A percentile compares a stretch with the other conserved stretches of the same genome.
Conservation (phyloP, 2,888 invertebrate genomes). For the Eristalis arbustorum region DNA sequence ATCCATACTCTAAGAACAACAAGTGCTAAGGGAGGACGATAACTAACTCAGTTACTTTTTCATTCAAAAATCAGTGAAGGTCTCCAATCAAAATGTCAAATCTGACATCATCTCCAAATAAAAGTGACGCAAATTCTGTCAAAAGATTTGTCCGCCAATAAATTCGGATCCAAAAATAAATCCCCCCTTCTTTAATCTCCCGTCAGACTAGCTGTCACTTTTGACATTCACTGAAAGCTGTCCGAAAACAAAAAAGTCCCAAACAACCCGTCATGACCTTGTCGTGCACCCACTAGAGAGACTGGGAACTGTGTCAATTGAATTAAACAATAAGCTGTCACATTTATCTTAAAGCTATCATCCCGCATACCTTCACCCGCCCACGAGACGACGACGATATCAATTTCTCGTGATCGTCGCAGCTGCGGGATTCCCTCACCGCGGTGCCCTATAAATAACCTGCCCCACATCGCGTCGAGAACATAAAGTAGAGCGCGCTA, state of each 20-base stretch:
- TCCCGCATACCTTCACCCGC: background rate
- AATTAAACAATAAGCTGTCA: conserved; percentile 38
- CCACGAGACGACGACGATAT: conserved; percentile 18
- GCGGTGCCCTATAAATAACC: conserved; percentile 14
- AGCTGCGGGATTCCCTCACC: conserved; percentile 28
- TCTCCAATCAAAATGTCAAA: too few relatives aligned
- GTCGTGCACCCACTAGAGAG: background rate
- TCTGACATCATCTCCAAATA: background rate
- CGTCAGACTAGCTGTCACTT: background rate
- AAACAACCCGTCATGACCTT: background rate
- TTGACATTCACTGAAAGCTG: background rate
- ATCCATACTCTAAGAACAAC: too few relatives aligned
- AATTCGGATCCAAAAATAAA: background rate
- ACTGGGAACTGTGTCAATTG: background rate
- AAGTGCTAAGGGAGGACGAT: too few relatives aligned
- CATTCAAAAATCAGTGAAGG: too few relatives aligned
- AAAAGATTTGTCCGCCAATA: background rate
- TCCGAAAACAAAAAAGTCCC: background rate
- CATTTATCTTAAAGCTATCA: background rate
- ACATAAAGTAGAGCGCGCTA: background rate
- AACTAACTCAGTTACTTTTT: too few relatives aligned
- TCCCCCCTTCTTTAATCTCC: background rate
- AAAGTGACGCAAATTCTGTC: background rate
- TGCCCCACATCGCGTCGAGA: background rate
- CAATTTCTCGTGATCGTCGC: conserved; percentile 7